Evolutionary conservation across 1,140 invertebrate genomes (phyloP).

Genomic region (Kradibia gibbosae): DNA sequence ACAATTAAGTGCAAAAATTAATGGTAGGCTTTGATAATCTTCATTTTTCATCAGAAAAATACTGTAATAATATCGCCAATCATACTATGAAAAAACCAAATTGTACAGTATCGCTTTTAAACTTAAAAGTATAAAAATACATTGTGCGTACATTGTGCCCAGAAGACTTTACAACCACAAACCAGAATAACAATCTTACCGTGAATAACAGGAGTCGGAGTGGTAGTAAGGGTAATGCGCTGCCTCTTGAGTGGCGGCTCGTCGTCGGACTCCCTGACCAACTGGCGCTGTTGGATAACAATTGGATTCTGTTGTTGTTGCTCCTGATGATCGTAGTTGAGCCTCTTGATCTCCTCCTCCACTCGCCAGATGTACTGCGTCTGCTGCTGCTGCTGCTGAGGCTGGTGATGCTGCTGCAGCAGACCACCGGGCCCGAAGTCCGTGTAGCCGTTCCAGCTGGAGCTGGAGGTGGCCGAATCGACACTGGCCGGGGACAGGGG

Average conservation of each 20-base stretch:
- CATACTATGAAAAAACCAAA: too few species aligned
- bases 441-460: conserved; percentile 49
- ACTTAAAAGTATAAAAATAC: too few species aligned
- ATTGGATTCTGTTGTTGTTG: not conserved
- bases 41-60: too few species aligned
- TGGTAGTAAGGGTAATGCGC: not conserved
- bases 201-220: not conserved
- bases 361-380: conserved; percentile 17
- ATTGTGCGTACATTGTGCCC: not conserved
- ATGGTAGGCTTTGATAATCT: too few species aligned
- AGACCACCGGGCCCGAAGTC: not conserved
- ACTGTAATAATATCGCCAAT: too few species aligned
- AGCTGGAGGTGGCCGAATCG: conserved; percentile 47
- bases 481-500: conserved; percentile 51
- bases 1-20: too few species aligned
- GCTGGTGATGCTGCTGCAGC: not conserved
- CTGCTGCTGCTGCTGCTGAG: not conserved
- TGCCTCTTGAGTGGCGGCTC: conserved; percentile 16
- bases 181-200: conserved; percentile 9
- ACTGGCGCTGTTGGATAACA: not conserved
- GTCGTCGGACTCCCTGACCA: not conserved
- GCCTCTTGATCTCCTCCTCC: not conserved
- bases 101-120: too few species aligned
- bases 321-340: conserved; percentile 33
- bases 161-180: too few species aligned